Evolutionary conservation across 2,888 invertebrate genomes (phyloP), one percentile per base, ranked within the genome.

Genomic region (Tortrix viridana): DNA sequence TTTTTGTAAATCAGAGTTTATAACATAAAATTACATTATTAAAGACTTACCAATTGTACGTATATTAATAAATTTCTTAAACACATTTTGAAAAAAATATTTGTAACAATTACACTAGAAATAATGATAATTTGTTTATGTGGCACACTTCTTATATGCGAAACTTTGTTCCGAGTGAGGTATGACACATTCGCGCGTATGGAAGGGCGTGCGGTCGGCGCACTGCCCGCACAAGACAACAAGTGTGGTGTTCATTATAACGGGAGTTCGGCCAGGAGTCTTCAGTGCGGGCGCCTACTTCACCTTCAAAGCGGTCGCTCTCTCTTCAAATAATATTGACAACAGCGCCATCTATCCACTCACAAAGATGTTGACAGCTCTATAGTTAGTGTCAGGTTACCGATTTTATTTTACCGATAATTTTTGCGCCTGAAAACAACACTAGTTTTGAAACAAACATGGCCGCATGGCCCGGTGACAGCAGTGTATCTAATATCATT

Each of bases 191-290:
- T 90, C 89, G 89, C 91, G 85, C 80, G 76, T 83, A 69, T 81
- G 77, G 80, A 85, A 87, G 85, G 89, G 89, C 90, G 90, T 87
- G 88, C 91, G 89, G 86, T 84, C 89, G 89, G 86, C 89, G 89
- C 90, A 91, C 90, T 90, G 89, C 90, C 90, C 89, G 86, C 80
- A 71, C 87, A 89, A 66, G 85, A 89, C 86, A 89, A 88, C 88
- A 88, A 89, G 87, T 88, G 86, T 76, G 68, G 67, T 70, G 74
- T 79, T 84, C 84, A 86, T 86, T 89, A 89, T 91, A 91, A 92
- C 91, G 91, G 91, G 91, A 92, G 83, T 89, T 90, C 81, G 83
- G 88, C 82, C 84, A 78, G 85, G 85, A 88, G 86, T 86, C 81
- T 81, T 84, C 81, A 76, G 74, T 78, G 78, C 82, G 74, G 78